Evolutionary conservation across 1,140 invertebrate species (phyloP).

Genomic region (Pseudachorutes palmiensis): DNA sequence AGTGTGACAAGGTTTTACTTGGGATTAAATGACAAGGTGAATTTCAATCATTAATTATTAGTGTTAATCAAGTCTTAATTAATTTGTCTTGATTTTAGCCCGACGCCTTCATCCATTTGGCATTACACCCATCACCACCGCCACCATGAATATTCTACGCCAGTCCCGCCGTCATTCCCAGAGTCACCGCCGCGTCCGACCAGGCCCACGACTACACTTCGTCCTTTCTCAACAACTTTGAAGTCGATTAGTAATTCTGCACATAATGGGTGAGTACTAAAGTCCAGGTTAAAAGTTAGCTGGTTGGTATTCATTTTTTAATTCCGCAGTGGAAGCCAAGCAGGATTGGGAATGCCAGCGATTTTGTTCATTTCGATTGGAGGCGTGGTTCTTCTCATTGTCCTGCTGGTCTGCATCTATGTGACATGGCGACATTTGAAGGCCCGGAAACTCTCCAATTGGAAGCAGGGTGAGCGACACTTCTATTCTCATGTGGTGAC

Average conservation of each 20-base stretch:
- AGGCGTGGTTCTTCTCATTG: neutral
- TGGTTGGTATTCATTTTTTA: neutral
- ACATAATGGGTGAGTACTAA: no score
- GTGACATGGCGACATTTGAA: neutral
- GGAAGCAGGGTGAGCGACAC: constrained; percentile 3
- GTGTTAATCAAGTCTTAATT: no score
- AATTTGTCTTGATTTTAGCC: neutral
- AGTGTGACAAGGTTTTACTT: no score
- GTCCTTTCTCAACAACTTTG: no score
- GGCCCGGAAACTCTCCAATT: neutral
- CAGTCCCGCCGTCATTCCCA: neutral
- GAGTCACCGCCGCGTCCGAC: neutral
- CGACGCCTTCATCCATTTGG: neutral
- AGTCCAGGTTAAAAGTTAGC: neutral
- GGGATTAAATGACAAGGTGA: neutral
- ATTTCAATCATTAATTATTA: neutral
- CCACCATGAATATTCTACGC: neutral
- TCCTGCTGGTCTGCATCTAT: neutral
- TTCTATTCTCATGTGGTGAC: no score
- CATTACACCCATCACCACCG: neutral
- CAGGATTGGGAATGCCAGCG: neutral
- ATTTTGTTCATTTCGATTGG: constrained; percentile 6
- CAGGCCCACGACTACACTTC: neutral
- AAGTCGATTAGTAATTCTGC: no score
- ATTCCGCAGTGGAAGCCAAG: neutral